These are phyloP conservation scores for Dendrolimus houi DNA, from an alignment of 2,888 invertebrate species.

Conservation along the genomic window DNA sequence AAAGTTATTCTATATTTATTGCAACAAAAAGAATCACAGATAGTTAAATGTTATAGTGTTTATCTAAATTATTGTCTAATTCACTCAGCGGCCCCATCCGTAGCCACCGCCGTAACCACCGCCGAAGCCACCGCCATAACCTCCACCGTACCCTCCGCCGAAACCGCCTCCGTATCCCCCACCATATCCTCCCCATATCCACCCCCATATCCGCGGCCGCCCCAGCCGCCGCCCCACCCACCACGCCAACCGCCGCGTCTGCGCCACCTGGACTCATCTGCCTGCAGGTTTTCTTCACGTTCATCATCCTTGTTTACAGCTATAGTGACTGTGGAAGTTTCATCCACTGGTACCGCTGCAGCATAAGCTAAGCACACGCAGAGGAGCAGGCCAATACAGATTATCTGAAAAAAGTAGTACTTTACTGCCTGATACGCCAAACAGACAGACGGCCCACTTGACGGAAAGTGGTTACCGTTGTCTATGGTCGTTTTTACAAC, in stretches of 20 bases:
- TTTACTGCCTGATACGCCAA: too few species aligned
- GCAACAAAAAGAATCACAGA: background rate
- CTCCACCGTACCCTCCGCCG: slow-evolving; percentile 11
- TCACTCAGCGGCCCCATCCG: slow-evolving; percentile 15
- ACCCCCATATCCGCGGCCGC: slow-evolving; percentile 12
- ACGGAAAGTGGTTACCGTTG: too few species aligned
- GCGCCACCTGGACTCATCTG: slow-evolving; percentile 17
- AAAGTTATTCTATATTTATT: background rate
- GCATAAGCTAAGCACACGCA: slow-evolving; percentile 38
- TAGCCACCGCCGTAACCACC: slow-evolving; percentile 12
- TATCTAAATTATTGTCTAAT: background rate
- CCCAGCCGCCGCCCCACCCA: slow-evolving; percentile 10
- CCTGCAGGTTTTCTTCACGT: slow-evolving; percentile 14
- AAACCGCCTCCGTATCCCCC: slow-evolving; percentile 5
- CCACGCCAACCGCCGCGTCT: slow-evolving; percentile 9
- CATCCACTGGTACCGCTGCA: slow-evolving; percentile 26
- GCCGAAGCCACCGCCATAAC: slow-evolving; percentile 11
- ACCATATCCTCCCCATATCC: slow-evolving; percentile 10
- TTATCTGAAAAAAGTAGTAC: slow-evolving; percentile 24
- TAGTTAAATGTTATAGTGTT: background rate
- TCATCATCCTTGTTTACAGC: slow-evolving; percentile 12
- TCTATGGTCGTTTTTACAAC: too few species aligned
- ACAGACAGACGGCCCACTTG: too few species aligned
- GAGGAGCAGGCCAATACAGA: slow-evolving; percentile 31
- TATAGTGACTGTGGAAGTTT: background rate